Evolutionary conservation across 53 echinoderm and acorn worm species (phyloP), one percentile per base, ranked within the genome.

Genomic region (Apostichopus leukothele): DNA sequence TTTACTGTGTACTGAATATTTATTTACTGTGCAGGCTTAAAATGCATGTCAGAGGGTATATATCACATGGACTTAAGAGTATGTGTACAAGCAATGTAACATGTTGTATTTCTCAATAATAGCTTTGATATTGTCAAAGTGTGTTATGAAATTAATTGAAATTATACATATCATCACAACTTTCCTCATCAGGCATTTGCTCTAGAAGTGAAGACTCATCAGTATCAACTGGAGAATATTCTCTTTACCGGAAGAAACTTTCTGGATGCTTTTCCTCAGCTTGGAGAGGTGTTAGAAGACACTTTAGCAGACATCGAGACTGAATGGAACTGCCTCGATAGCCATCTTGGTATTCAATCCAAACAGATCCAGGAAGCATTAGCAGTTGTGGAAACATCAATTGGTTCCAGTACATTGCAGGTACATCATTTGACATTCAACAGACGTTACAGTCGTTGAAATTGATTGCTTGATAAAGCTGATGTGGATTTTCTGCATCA

Each of bases 311-410:
- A 88, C 71, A 14, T 78, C 94, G 95, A 93, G 67, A 27, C 88
- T 18, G 90, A 95, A 57, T 97, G 93, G 92, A 91, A 88, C 79
- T 90, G 87, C 27, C 92, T 97, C 12, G 93, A 93, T 86, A 87
- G 91, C 75, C 94, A 92, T 67, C 90, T 97, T 83, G 92, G 92
- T 75, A 89, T 90, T 75, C 98, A 95, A 88, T 93, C 91, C 73
- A 90, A 90, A 79, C 95, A 97, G 90, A 93, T 97, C 51, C 94
- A 97, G 86, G 98, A 95, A 86, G 98, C 93, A 12, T 81, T 97
- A 74, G 89, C 91, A 22, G 91, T 92, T 67, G 91, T 94, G 50
- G 94, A 96, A 90, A 92, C 93, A 54, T 93, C 89, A 66, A 91
- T 93, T 75, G 90, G 87, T 59, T 89, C 91, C 52, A 88, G 86